These are phyloP conservation scores for Ips nitidus DNA, from an alignment of 1,140 invertebrate species.

Conservation along the genomic window DNA sequence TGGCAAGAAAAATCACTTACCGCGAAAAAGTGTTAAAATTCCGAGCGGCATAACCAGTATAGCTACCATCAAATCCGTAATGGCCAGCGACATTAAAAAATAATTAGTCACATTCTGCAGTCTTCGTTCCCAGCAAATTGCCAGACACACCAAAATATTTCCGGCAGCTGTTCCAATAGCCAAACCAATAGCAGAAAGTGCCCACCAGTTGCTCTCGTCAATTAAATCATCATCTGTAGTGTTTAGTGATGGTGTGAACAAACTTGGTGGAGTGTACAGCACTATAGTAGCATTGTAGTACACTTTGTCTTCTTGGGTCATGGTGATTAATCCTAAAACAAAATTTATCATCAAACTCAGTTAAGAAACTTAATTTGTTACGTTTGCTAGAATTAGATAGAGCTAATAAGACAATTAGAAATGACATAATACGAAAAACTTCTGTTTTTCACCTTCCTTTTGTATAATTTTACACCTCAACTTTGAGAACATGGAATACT, in stretches of 20 bases:
- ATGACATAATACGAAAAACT: no score
- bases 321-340: not conserved
- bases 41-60: constrained; percentile 89
- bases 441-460: no score
- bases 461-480: no score
- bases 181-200: constrained; percentile 71
- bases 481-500: no score
- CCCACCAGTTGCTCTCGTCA: constrained; percentile 68
- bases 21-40: constrained; percentile 74
- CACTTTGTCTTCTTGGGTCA: constrained; percentile 13
- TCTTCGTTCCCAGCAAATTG: constrained; percentile 83
- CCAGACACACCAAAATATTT: constrained; percentile 91
- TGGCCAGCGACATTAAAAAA: constrained; percentile 92
- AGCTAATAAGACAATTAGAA: no score
- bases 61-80: constrained; percentile 93
- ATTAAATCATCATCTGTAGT: not conserved
- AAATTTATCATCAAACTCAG: no score
- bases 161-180: constrained; percentile 87
- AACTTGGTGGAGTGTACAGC: constrained; percentile 3
- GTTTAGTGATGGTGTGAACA: not conserved
- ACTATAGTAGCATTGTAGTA: constrained; percentile 20
- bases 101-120: constrained; percentile 96
- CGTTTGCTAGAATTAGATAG: no score
- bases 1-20: constrained; percentile 55
- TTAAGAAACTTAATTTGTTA: no score